These are phyloP conservation scores for Charaxes varanes DNA, from an alignment of 1,140 invertebrate species.

Conservation along the genomic window DNA sequence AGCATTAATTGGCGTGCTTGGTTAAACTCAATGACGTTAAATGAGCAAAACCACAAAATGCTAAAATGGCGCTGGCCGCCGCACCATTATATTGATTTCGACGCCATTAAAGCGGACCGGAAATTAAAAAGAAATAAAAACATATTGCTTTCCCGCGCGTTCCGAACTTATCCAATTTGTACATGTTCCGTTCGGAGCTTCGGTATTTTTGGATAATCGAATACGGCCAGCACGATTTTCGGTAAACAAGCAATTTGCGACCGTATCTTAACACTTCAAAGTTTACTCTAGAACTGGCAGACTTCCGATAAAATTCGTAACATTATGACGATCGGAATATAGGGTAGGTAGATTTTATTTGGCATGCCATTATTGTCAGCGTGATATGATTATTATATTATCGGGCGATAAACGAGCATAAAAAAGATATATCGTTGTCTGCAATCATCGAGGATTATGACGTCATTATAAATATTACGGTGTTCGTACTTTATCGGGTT, in stretches of 20 bases:
- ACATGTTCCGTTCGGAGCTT: conserved; percentile 62
- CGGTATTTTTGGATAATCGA: conserved; percentile 33
- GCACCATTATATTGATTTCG: conserved; percentile 72
- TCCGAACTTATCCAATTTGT: conserved; percentile 70
- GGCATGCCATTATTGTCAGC: conserved; percentile 69
- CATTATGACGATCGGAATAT: conserved; percentile 36
- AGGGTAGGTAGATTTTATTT: conserved; percentile 70
- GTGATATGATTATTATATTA: conserved; percentile 73
- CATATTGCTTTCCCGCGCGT: conserved; percentile 70
- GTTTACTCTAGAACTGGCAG: conserved; percentile 10
- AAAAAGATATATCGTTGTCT: conserved; percentile 60
- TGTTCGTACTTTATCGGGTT: conserved; percentile 6
- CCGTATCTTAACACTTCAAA: conserved; percentile 21
- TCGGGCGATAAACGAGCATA: conserved; percentile 68
- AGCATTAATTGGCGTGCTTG: conserved; percentile 45
- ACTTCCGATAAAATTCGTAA: conserved; percentile 27
- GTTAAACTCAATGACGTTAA: conserved; percentile 63
- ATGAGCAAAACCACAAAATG: conserved; percentile 70
- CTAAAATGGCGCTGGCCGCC: conserved; percentile 64
- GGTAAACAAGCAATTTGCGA: conserved; percentile 11
- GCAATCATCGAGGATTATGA: conserved; percentile 61
- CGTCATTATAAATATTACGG: conserved; percentile 57
- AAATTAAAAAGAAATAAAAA: conserved; percentile 74
- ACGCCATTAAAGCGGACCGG: conserved; percentile 71
- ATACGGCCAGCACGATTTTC: conserved; percentile 31